phyloP scores from a whole-genome alignment of 2,888 invertebrate species.

The Sclerodermus sp. region DNA sequence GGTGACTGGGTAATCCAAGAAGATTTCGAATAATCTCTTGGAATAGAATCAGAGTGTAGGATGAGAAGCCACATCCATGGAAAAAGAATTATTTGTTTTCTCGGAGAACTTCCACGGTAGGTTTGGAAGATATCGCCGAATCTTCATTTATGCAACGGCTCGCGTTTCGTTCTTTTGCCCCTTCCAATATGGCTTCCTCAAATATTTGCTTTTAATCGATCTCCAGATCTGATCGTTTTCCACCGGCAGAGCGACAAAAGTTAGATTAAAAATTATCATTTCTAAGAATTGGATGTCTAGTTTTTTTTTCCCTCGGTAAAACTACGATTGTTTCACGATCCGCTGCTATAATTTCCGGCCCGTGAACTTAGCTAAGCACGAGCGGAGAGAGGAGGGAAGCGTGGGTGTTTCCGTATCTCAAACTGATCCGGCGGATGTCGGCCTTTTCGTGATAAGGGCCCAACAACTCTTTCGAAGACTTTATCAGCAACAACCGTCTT shows the following conservation, averaged over 20 bases:
- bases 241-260: too few relatives aligned
- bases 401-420: conserved; percentile 52
- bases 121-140: too few relatives aligned
- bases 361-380: conserved; percentile 29
- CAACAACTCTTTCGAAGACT: conserved; percentile 54
- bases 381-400: conserved; percentile 50
- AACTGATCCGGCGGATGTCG: conserved; percentile 58
- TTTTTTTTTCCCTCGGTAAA: too few relatives aligned
- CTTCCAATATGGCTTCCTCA: too few relatives aligned
- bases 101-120: too few relatives aligned
- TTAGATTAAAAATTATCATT: too few relatives aligned
- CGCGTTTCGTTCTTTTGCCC: too few relatives aligned
- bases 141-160: too few relatives aligned
- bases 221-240: too few relatives aligned
- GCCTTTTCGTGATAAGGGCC: conserved; percentile 46
- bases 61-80: conserved; percentile 25
- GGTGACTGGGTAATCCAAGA: conserved; percentile 47
- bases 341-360: conserved; percentile 27
- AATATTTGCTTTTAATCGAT: too few relatives aligned
- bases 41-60: conserved; percentile 29
- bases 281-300: too few relatives aligned
- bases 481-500: conserved; percentile 40
- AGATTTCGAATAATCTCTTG: conserved; percentile 31
- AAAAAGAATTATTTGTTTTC: not conserved
- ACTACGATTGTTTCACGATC: conserved; percentile 9